Base-by-base conservation (phyloP, 2,113 vertebrate genomes). In the Myotis yumanensis region DNA sequence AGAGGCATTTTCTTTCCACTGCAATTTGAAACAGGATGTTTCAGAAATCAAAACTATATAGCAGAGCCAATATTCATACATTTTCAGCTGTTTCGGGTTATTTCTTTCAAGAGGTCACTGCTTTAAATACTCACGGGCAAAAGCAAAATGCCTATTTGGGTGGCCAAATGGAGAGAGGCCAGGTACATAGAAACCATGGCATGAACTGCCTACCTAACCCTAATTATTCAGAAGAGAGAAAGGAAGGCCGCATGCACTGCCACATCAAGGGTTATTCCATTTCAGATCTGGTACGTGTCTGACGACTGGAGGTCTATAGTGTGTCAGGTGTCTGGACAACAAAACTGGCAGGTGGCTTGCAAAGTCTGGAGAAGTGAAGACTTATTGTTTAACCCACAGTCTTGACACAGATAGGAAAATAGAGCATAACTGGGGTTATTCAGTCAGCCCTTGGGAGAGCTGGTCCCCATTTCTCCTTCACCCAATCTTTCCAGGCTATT, bases 401-500 rank as follows among this genome's bases (percentile, higher is more conserved):
- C 95, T 89, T 96, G 90, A 95, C 92, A 95, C 35, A 79, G 69
- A 86, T 76, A 72, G 64, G 25, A 90, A 77, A 93, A 83, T 37
- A 18, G 1, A 87, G 59, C 28, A 35, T 91, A 93, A 94, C 48
- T 62, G 90, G 96, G 97, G 96, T 80, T 90, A 95, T 7, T 2
- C 40, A 86, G 37, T 48, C 68, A 91, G 73, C 89, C 81, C 96
- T 80, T 59, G 80, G 79, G 97, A 96, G 82, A 87, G 48, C 75
- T 54, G 69, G 48, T 51, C 96, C 85, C 95, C 22, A n/a, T 43
- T 89, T 91, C 96, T 93, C n/a, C 62, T 76, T 95, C 90, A 91
- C 93, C 71, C 92, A 80, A 37, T 85, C 87, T 97, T 97, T 97
- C 97, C 98, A 97, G 71, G 82, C 51, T 73, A 66, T 93, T 89